Evolutionary conservation across 2,113 vertebrate genomes (phyloP).

Genomic region (Charadrius vociferus): DNA sequence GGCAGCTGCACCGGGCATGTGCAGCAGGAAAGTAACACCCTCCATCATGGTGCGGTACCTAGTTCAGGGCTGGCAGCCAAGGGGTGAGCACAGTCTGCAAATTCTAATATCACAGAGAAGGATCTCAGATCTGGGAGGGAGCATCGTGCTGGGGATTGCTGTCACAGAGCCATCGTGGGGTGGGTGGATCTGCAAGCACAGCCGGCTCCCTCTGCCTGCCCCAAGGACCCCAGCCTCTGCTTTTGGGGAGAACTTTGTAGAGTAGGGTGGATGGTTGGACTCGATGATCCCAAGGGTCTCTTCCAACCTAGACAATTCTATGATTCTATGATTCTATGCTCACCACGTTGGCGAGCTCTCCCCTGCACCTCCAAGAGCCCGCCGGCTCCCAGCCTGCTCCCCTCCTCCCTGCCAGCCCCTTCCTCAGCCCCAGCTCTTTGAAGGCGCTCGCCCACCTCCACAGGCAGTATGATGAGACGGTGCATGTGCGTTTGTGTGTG

Average conservation of each 20-base stretch:
- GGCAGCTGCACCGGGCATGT: neutral
- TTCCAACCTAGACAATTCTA: too few relatives aligned
- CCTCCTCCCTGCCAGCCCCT: neutral
- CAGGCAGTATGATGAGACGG: neutral
- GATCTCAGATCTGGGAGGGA: neutral
- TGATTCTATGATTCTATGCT: too few relatives aligned
- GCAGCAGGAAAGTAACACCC: neutral
- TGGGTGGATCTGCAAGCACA: neutral
- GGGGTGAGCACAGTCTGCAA: neutral
- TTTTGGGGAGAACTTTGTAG: too few relatives aligned
- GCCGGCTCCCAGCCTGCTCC: fast-evolving
- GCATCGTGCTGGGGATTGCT: neutral
- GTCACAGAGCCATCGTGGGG: fast-evolving
- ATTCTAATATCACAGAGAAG: neutral
- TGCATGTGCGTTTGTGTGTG: fast-evolving
- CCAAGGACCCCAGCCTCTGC: neutral
- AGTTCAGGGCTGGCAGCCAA: neutral
- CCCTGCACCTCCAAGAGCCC: neutral
- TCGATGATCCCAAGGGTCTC: too few relatives aligned
- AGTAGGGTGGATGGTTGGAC: too few relatives aligned
- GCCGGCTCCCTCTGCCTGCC: neutral
- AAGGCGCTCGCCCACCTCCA: neutral
- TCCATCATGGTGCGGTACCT: fast-evolving
- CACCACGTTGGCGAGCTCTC: too few relatives aligned
- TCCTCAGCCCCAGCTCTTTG: neutral